Evolutionary conservation across 2,797 vertebrate species (phyloP), one percentile per base, ranked within the genome.

Genomic region (Mus minutoides): DNA sequence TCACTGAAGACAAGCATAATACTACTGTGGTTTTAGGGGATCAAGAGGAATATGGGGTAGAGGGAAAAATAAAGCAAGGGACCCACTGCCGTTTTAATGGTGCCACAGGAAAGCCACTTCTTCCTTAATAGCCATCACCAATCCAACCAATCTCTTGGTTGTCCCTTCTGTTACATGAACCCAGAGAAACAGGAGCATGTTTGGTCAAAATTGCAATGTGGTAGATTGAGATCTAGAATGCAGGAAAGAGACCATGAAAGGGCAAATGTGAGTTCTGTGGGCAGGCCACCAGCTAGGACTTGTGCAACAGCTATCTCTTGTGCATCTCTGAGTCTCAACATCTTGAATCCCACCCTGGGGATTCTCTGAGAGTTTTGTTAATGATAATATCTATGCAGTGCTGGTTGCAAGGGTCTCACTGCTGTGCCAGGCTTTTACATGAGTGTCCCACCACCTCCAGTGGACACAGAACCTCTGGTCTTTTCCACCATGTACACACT

Each of bases 131-230:
- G 40, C 37, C 46, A 49, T 83, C 87, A 83, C 6, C 17, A 67
- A 86, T 75, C 26, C 90, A 73, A 73, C 69, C 34, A 92, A 16
- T 24, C 37, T 89, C 90, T 91, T 77, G 75, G 12, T 91, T 54
- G 52, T 71, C 40, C 54, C 22, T 82, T 91, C 40, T 37, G 34
- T 79, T 71, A 78, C 76, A 60, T 58, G 26, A 96, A 96, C 19
- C 79, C 52, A 76, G 43, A 95, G 26, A 96, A 92, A 24, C 21
- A 92, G 87, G 62, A 73, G 82, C 2, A 29, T 34, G 73, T 67
- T 96, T 90, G n/a, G 26, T 49, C 40, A 64, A 64, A 92, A 40
- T 52, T 79, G 76, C 40, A 78, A 77, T 43, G 22, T 5, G 86
- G 6, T 43, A 24, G 87, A 31, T 40, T 86, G 49, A 62, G 29